Evolutionary conservation across 2,888 invertebrate species (phyloP).

Genomic region (Hylaea fasciaria): DNA sequence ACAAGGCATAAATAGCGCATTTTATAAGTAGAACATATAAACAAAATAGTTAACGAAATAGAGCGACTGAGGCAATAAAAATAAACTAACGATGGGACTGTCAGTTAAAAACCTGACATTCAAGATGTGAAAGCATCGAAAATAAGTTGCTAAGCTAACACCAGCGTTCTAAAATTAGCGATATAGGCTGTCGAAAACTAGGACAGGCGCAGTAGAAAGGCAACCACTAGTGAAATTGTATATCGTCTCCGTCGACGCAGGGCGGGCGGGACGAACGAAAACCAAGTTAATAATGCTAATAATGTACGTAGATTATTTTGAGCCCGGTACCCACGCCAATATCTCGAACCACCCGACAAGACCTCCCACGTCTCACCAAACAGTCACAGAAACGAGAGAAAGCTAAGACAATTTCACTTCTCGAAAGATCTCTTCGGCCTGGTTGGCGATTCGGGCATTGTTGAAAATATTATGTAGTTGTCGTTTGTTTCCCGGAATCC

Average conservation of each 20-base stretch:
- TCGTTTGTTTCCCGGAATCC: constrained; percentile 36
- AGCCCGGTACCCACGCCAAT: constrained; percentile 55
- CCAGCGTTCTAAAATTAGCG: constrained; percentile 50
- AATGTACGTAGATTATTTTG: constrained; percentile 59
- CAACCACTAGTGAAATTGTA: constrained; percentile 46
- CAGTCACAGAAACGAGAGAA: constrained; percentile 25
- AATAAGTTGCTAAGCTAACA: constrained; percentile 46
- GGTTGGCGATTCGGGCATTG: constrained; percentile 40
- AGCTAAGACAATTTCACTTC: constrained; percentile 17
- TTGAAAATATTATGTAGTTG: constrained; percentile 47
- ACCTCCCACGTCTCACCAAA: constrained; percentile 38
- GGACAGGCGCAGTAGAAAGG: constrained; percentile 46
- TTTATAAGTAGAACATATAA: constrained; percentile 43
- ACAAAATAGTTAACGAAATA: constrained; percentile 41
- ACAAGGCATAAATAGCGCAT: neutral
- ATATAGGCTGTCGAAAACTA: constrained; percentile 50
- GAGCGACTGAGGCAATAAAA: constrained; percentile 43
- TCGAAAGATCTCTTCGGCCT: constrained; percentile 43
- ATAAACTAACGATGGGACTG: constrained; percentile 43
- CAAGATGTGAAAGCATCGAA: constrained; percentile 48
- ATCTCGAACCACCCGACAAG: constrained; percentile 46
- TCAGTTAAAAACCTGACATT: constrained; percentile 51
- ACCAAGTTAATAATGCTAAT: constrained; percentile 59
- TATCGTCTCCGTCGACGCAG: constrained; percentile 39
- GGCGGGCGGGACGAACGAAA: constrained; percentile 49